These are phyloP conservation scores for Cebus imitator DNA, from an alignment of 2,113 vertebrate genomes.

Conservation along the genomic window DNA sequence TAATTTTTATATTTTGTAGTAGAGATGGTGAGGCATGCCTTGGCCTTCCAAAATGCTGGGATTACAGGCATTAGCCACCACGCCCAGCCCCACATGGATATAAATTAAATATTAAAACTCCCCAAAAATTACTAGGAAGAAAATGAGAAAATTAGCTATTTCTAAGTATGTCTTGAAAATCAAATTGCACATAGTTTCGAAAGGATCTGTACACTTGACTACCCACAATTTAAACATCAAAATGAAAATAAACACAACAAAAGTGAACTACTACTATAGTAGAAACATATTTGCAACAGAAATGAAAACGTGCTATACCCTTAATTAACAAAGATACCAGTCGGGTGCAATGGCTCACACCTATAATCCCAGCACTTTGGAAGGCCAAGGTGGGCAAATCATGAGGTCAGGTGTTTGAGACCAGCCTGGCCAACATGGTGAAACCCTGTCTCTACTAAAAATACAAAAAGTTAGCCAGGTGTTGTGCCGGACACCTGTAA, in stretches of 20 bases:
- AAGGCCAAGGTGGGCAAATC: no score
- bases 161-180: not conserved
- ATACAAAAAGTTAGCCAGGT: no score
- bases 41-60: not conserved
- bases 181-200: not conserved
- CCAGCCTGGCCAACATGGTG: no score
- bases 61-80: not conserved
- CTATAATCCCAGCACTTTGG: no score
- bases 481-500: no score
- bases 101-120: conserved; percentile 6
- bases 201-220: not conserved
- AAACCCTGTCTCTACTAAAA: no score
- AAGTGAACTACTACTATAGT: not conserved
- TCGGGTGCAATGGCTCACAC: no score
- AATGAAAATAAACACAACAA: not conserved
- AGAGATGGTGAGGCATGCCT: not conserved
- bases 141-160: not conserved
- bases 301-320: not conserved
- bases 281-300: not conserved
- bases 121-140: not conserved
- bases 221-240: not conserved
- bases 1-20: not conserved
- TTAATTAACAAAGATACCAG: not conserved
- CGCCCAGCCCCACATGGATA: not conserved
- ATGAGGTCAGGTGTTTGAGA: no score